These are phyloP conservation scores for Steinernema carpocapsae DNA, from an alignment of 2,888 invertebrate species.

Conservation along the genomic window DNA sequence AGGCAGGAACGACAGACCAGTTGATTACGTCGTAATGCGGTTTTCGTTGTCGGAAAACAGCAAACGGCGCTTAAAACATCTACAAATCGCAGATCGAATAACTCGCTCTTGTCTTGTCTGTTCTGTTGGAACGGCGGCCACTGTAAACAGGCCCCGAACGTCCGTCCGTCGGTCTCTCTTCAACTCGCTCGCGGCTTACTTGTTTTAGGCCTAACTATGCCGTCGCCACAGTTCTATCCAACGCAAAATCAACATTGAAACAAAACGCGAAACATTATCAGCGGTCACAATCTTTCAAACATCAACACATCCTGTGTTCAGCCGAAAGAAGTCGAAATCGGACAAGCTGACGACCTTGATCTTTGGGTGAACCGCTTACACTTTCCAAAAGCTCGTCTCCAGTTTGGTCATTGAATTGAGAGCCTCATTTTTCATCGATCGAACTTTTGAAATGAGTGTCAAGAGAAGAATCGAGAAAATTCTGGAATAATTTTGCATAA, in stretches of 20 bases:
- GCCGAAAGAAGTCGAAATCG: background rate
- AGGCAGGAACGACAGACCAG: no score
- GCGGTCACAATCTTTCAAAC: background rate
- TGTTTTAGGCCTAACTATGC: constrained; percentile 16
- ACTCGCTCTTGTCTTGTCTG: background rate
- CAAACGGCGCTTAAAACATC: background rate
- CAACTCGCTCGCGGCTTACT: no score
- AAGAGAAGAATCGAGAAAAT: no score
- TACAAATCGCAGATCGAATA: constrained; percentile 18
- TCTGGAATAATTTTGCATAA: no score
- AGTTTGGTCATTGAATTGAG: background rate
- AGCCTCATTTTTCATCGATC: no score
- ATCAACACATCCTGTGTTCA: background rate
- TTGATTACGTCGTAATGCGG: background rate
- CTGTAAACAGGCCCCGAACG: no score
- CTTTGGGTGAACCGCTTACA: background rate
- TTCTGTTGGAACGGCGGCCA: no score
- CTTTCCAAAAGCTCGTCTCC: background rate
- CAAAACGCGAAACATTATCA: background rate
- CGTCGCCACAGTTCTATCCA: background rate
- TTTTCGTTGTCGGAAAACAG: background rate
- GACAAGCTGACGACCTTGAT: constrained; percentile 15
- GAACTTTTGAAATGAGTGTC: no score
- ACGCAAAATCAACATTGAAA: background rate
- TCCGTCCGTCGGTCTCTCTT: background rate